These are phyloP conservation scores for Xerus inauris DNA, from an alignment of 2,113 vertebrate genomes.

Conservation along the genomic window DNA sequence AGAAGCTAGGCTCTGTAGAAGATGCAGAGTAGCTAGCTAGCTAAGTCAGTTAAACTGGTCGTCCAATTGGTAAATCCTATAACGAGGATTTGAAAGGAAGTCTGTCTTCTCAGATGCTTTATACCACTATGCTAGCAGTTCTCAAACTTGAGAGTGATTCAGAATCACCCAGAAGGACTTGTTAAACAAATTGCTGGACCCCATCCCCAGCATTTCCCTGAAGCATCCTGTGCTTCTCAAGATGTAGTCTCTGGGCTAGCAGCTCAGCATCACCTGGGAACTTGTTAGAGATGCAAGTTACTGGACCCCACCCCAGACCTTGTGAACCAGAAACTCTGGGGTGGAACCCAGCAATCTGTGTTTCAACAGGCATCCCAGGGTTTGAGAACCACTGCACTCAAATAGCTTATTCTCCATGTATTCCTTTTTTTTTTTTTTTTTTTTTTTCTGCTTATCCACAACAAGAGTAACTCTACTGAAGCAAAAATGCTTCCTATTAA, in stretches of 20 bases:
- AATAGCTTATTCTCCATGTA: neutral
- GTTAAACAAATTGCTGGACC: neutral
- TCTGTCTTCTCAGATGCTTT: neutral
- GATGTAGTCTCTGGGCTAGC: neutral
- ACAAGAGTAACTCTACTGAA: neutral
- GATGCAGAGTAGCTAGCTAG: neutral
- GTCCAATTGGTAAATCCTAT: neutral
- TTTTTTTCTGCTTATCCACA: neutral
- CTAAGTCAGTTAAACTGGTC: neutral
- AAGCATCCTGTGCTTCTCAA: neutral
- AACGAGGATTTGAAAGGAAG: neutral
- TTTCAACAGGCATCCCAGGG: constrained; percentile 33
- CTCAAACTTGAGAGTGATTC: neutral
- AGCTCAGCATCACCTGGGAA: constrained; percentile 15
- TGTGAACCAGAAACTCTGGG: constrained; percentile 46
- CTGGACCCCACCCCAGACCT: constrained; percentile 14
- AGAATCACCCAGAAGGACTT: neutral
- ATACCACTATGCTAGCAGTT: neutral
- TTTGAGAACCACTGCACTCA: neutral
- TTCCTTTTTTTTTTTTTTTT: neutral
- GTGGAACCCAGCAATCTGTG: neutral
- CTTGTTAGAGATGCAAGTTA: constrained; percentile 47
- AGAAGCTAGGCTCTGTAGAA: neutral
- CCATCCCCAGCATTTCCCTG: neutral
- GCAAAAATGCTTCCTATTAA: constrained; percentile 32